Conservation (phyloP, 2,888 invertebrate species). For the Apotomis betuletana region DNA sequence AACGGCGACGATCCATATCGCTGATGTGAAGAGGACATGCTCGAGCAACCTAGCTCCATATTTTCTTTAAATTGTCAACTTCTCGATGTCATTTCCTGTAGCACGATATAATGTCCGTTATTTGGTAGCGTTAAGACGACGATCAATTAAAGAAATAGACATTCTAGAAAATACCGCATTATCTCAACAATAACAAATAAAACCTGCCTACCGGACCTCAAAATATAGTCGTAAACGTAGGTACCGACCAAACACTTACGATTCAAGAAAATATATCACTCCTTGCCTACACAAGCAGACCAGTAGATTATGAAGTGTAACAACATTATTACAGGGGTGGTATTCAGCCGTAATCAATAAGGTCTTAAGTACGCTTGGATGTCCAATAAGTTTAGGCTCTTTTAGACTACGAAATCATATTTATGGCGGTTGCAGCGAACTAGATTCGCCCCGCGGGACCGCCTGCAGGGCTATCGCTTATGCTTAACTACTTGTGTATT, state of each 20-base stretch:
- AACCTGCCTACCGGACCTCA: background rate
- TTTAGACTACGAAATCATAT: conserved; percentile 5
- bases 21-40: too few relatives aligned
- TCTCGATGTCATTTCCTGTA: too few relatives aligned
- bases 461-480: conserved; percentile 29
- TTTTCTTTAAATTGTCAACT: too few relatives aligned
- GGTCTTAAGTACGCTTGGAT: background rate
- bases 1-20: too few relatives aligned
- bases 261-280: conserved; percentile 25
- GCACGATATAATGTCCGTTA: too few relatives aligned
- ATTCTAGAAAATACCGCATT: background rate
- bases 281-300: conserved; percentile 21
- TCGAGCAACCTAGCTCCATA: too few relatives aligned
- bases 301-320: conserved; percentile 36
- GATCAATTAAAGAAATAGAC: too few relatives aligned
- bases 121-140: too few relatives aligned
- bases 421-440: conserved; percentile 27
- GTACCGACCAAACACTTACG: conserved; percentile 3
- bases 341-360: background rate
- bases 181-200: background rate
- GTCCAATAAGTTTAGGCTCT: background rate
- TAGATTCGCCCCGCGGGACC: conserved; percentile 28
- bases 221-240: conserved; percentile 1
- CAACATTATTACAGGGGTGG: conserved; percentile 36
- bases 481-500: conserved; percentile 27